These are phyloP conservation scores for Heliconius nattereri DNA, from an alignment of 1,140 invertebrate genomes.

Conservation along the genomic window DNA sequence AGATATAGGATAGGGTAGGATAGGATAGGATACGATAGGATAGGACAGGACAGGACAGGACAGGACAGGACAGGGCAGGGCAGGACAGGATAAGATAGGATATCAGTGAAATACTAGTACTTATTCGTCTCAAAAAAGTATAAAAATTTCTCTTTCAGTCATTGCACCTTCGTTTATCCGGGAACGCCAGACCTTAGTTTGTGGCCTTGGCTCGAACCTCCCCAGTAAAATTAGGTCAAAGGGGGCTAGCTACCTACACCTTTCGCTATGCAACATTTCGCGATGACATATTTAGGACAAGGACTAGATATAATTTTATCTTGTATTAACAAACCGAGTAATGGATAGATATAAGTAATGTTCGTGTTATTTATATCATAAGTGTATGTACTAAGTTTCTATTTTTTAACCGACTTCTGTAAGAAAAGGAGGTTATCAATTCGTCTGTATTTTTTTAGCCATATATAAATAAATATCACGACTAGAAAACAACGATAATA, in stretches of 20 bases:
- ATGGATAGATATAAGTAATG: constrained; percentile 19
- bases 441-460: too few relatives aligned
- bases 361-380: not conserved
- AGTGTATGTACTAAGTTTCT: not conserved
- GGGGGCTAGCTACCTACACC: constrained; percentile 30
- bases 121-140: not conserved
- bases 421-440: too few relatives aligned
- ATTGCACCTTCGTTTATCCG: not conserved
- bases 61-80: too few relatives aligned
- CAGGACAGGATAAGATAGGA: too few relatives aligned
- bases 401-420: too few relatives aligned
- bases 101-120: not conserved
- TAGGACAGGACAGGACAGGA: too few relatives aligned
- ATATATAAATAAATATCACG: not conserved
- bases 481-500: constrained; percentile 1
- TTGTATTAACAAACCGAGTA: constrained; percentile 36
- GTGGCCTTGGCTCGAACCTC: constrained; percentile 38
- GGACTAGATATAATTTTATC: constrained; percentile 39
- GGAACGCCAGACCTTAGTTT: constrained; percentile 2
- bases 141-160: not conserved
- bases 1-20: too few relatives aligned
- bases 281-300: constrained; percentile 41
- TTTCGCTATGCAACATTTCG: constrained; percentile 39
- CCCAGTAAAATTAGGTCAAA: constrained; percentile 49
- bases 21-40: too few relatives aligned